phyloP scores from a whole-genome alignment of 2,888 invertebrate species.

The Erebia ligea region DNA sequence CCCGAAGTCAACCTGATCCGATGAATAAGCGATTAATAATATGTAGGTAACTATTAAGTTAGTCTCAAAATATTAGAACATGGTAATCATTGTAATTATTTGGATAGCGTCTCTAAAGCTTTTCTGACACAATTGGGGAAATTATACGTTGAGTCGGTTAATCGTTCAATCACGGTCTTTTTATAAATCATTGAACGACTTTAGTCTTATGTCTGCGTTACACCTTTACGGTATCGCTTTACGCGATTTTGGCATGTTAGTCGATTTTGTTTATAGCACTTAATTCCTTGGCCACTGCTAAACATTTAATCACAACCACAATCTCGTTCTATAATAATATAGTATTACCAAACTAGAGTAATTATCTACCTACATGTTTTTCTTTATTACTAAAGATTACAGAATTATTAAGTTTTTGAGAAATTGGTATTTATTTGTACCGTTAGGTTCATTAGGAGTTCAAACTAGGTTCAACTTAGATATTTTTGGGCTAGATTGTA shows the following conservation, averaged over 20 bases:
- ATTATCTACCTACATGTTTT: slow-evolving; percentile 39
- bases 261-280: slow-evolving; percentile 54
- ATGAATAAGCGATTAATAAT: no score
- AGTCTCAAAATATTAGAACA: no score
- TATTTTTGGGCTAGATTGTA: no score
- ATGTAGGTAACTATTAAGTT: no score
- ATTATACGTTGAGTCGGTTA: no score
- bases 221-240: slow-evolving; percentile 55
- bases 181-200: neutral
- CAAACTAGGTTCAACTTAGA: neutral
- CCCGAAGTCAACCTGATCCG: no score
- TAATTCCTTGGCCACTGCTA: slow-evolving; percentile 51
- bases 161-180: no score
- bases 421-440: slow-evolving; percentile 20
- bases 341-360: slow-evolving; percentile 42
- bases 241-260: slow-evolving; percentile 70
- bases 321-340: slow-evolving; percentile 57
- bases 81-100: no score
- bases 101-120: no score
- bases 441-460: slow-evolving; percentile 43
- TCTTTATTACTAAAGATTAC: slow-evolving; percentile 32
- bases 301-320: slow-evolving; percentile 62
- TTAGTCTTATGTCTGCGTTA: neutral
- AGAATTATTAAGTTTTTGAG: slow-evolving; percentile 30
- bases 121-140: no score